Evolutionary conservation across 1,140 invertebrate species (phyloP), one percentile per base, ranked within the genome.

Genomic region (Magallana gigas): DNA sequence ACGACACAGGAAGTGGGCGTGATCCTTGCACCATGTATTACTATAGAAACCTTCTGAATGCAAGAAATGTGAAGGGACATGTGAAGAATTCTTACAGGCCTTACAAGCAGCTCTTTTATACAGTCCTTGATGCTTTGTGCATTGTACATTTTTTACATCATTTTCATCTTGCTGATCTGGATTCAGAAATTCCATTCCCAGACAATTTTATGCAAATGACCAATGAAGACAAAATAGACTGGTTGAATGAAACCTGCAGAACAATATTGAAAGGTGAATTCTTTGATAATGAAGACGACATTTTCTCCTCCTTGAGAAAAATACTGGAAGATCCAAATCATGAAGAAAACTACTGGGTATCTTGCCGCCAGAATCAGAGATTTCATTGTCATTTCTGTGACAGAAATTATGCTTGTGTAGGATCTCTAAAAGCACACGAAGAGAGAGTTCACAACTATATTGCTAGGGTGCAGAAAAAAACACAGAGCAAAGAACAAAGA

Each of bases 201-300:
- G 85, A 84, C 4, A 71, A 86, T 23, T 87, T 90, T 83, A 9
- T 36, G 11, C 5, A 71, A 16, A 62, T 76, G 48, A 48, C 59
- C 12, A 76, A 83, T 23, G 81, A 85, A 57, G 76, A 86, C 0
- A 87, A 87, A 83, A 81, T 90, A 0, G n/a, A 64, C 14, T 88
- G 86, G 88, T 18, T 90, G 8, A 87, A 90, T 68, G 57, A 76
- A 9, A 71, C 85, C 11, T 85, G 83, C 29, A 81, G 56, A n/a
- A 56, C n/a, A n/a, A n/a, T n/a, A n/a, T n/a, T n/a, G n/a, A n/a
- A n/a, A n/a, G n/a, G n/a, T n/a, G n/a, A n/a, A n/a, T n/a, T n/a
- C n/a, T n/a, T n/a, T n/a, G n/a, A n/a, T n/a, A n/a, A n/a, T n/a
- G n/a, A n/a, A n/a, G n/a, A n/a, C n/a, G n/a, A n/a, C n/a, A n/a